Conservation (phyloP, 2,113 vertebrate genomes). For the Chrysemys picta region DNA sequence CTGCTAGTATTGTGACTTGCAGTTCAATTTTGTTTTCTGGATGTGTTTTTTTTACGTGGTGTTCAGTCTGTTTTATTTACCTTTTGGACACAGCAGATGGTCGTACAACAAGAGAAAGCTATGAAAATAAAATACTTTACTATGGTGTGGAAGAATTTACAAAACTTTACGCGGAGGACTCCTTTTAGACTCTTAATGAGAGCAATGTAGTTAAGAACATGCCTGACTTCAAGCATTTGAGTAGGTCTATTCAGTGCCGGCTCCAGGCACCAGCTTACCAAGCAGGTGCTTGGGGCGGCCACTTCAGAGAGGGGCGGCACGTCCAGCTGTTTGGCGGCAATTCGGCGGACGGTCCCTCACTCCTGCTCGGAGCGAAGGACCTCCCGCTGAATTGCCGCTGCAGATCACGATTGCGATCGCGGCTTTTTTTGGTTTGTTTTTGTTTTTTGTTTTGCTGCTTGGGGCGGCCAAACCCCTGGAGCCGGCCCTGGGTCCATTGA, state of each 20-base stretch:
- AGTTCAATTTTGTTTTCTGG: background rate
- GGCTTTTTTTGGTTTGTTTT: no score
- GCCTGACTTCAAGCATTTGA: background rate
- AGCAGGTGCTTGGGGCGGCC: no score
- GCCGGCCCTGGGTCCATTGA: background rate
- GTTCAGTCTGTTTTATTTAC: slow-evolving; percentile 38
- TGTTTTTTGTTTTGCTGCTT: no score
- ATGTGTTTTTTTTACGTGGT: slow-evolving; percentile 16
- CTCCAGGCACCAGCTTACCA: no score
- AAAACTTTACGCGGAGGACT: background rate
- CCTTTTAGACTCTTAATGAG: background rate
- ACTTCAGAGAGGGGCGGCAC: no score
- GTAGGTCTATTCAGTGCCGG: background rate
- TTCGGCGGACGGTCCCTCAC: no score
- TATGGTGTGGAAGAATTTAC: background rate
- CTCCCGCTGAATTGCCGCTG: no score
- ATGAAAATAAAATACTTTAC: slow-evolving; percentile 9
- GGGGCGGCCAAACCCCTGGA: no score
- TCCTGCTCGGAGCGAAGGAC: no score
- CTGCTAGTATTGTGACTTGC: background rate
- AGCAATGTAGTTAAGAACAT: background rate
- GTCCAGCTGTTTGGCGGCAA: no score
- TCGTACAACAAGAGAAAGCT: slow-evolving; percentile 15
- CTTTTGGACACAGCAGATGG: slow-evolving; percentile 26
- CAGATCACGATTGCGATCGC: no score